Conservation (phyloP, 2,113 vertebrate genomes). For the Argyrosomus japonicus region DNA sequence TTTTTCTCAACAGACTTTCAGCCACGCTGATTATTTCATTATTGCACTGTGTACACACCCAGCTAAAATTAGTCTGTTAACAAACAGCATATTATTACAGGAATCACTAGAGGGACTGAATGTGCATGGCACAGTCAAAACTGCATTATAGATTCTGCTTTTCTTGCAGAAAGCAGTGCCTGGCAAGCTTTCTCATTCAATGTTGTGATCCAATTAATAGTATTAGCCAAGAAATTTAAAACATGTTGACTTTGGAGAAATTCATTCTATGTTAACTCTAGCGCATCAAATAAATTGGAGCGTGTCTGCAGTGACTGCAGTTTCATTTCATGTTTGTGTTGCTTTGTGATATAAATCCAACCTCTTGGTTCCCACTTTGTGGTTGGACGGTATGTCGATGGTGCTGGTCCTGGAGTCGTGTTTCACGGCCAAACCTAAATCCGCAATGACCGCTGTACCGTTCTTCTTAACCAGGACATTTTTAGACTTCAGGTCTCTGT, state of each 20-base stretch:
- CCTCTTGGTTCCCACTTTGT: conserved; percentile 96
- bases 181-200: background rate
- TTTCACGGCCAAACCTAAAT: conserved; percentile 96
- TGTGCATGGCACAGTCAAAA: background rate
- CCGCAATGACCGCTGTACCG: conserved; percentile 93
- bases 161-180: background rate
- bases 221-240: background rate
- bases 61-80: background rate
- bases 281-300: background rate
- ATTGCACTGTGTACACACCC: background rate
- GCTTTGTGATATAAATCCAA: conserved; percentile 58
- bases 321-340: background rate
- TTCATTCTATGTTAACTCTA: background rate
- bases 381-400: conserved; percentile 94
- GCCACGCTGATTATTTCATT: background rate
- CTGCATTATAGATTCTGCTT: background rate
- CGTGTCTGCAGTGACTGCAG: background rate
- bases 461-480: conserved; percentile 98
- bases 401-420: conserved; percentile 92
- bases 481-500: conserved; percentile 98
- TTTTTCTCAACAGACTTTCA: background rate
- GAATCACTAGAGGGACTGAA: background rate
- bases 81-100: background rate
- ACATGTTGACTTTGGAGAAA: background rate
- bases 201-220: background rate